A percentile compares a stretch with the other conserved stretches of the same genome.
These are phyloP conservation scores for Mirounga angustirostris DNA, from an alignment of 2,113 vertebrate species.

Conservation along the genomic window DNA sequence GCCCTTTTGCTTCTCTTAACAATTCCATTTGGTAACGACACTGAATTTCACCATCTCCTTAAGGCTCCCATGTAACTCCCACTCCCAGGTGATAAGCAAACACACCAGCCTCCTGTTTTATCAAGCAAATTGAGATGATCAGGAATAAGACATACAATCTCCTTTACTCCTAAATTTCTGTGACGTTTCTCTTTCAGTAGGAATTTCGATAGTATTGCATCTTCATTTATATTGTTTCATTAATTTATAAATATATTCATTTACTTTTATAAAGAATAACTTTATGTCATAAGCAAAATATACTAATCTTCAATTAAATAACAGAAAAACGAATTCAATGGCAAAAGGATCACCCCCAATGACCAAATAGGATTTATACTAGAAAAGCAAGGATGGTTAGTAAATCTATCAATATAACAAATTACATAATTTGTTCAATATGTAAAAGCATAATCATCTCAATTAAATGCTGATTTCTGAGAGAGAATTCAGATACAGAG, in stretches of 20 bases:
- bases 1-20: too few species aligned
- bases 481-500: background rate
- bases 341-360: background rate
- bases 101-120: background rate
- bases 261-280: background rate
- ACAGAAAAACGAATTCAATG: conserved; percentile 1
- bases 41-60: background rate
- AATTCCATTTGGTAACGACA: background rate
- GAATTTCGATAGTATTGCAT: background rate
- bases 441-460: background rate
- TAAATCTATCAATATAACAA: background rate
- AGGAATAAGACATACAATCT: background rate
- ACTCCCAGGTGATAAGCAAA: background rate
- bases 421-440: background rate
- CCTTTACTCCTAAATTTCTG: background rate
- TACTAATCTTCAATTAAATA: background rate
- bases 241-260: conserved; percentile 15
- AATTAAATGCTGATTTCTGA: background rate
- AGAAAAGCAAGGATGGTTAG: conserved; percentile 17
- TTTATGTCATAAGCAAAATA: conserved; percentile 26
- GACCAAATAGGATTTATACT: background rate
- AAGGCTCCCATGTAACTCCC: background rate
- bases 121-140: background rate
- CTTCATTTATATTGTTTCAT: background rate
- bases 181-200: background rate